These are phyloP conservation scores for Cryptotis parvus DNA, from an alignment of 2,113 vertebrate species.

Conservation along the genomic window DNA sequence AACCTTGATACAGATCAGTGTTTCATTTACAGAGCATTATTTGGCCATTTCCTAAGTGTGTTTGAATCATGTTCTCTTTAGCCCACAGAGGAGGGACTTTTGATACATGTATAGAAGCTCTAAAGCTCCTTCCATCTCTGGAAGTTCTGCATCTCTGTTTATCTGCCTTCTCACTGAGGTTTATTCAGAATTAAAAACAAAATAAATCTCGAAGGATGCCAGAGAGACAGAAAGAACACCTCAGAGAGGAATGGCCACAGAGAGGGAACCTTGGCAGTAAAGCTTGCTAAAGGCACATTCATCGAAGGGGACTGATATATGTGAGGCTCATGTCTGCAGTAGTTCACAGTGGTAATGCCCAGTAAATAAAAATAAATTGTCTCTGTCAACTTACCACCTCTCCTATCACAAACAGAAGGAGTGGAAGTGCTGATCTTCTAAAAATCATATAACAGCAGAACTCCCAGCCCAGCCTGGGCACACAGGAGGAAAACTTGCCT, in stretches of 20 bases:
- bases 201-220: constrained; percentile 60
- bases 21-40: not conserved
- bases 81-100: not conserved
- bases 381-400: constrained; percentile 66
- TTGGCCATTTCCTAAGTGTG: not conserved
- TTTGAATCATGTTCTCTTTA: not conserved
- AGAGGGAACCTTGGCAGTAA: constrained; percentile 65
- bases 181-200: constrained; percentile 65
- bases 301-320: constrained; percentile 70
- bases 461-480: not conserved
- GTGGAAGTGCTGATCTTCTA: constrained; percentile 30
- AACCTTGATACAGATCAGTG: not conserved
- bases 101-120: not conserved
- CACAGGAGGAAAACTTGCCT: not conserved
- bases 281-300: constrained; percentile 49
- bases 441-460: constrained; percentile 56
- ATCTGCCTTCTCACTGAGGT: constrained; percentile 27
- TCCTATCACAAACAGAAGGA: constrained; percentile 55
- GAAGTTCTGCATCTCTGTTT: constrained; percentile 10
- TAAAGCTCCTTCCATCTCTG: not conserved
- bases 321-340: constrained; percentile 51
- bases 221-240: constrained; percentile 33
- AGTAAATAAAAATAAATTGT: constrained; percentile 79
- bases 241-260: not conserved
- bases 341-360: constrained; percentile 72